Conservation (phyloP, 2,797 vertebrate species). For the Tragelaphus oryx region DNA sequence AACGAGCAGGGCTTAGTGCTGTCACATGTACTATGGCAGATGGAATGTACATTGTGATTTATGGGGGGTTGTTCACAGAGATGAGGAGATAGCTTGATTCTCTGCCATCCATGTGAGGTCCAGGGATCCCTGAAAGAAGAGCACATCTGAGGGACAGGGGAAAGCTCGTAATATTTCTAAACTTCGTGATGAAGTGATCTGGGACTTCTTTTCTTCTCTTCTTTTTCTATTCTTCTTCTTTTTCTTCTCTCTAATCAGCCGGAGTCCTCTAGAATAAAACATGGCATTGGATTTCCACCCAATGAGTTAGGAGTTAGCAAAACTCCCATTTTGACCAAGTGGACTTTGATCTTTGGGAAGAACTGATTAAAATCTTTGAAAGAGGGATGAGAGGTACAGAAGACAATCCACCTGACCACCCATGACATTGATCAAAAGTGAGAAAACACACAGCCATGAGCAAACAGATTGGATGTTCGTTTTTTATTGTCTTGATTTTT, state of each 20-base stretch:
- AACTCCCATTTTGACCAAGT: neutral
- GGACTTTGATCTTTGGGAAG: neutral
- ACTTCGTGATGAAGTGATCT: neutral
- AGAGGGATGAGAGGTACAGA: neutral
- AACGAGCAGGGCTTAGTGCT: neutral
- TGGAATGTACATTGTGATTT: neutral
- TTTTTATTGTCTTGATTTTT: neutral
- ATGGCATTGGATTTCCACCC: neutral
- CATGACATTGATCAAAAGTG: neutral
- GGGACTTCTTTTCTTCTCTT: neutral
- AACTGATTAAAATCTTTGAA: conserved; percentile 15
- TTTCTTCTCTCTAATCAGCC: neutral
- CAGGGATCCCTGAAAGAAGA: neutral
- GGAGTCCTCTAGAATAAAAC: neutral
- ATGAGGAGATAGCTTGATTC: conserved; percentile 3
- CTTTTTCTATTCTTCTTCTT: neutral
- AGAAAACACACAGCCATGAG: neutral
- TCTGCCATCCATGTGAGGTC: neutral
- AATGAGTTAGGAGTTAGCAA: neutral
- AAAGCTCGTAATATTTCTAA: neutral
- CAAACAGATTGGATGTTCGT: neutral
- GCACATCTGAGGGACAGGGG: neutral
- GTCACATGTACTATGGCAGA: neutral
- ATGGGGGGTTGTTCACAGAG: neutral
- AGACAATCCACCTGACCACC: neutral